phyloP scores from a whole-genome alignment of 2,797 vertebrate species.

The Luscinia luscinia region DNA sequence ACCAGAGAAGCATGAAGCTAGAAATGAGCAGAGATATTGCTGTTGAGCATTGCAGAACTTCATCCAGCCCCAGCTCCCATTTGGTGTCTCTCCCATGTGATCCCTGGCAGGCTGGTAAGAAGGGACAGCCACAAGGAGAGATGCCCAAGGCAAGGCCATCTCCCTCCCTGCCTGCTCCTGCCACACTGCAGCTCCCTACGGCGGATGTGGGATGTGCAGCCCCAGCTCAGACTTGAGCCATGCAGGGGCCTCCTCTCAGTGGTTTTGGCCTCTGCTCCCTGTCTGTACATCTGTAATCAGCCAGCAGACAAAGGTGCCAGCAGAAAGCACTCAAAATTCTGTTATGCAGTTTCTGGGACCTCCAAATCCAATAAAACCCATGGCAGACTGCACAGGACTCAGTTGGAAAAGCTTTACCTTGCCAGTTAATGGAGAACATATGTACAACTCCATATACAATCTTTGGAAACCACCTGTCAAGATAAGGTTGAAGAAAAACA shows the following conservation, averaged over 20 bases:
- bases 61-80: neutral
- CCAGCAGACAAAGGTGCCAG: neutral
- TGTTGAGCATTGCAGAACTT: fast-evolving
- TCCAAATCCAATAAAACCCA: neutral
- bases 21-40: neutral
- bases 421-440: neutral
- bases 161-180: neutral
- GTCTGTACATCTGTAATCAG: neutral
- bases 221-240: neutral
- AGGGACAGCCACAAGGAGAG: neutral
- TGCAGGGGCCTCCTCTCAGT: neutral
- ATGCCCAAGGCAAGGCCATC: fast-evolving
- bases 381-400: neutral
- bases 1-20: neutral
- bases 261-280: neutral
- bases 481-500: conserved; percentile 15
- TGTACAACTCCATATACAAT: neutral
- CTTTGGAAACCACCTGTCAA: neutral
- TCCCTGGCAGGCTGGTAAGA: neutral
- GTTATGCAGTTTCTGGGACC: neutral
- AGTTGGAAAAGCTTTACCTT: neutral
- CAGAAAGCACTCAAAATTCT: neutral
- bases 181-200: fast-evolving
- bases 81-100: fast-evolving
- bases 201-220: neutral